Conservation (phyloP, 2,888 invertebrate species). For the Catocala nupta region DNA sequence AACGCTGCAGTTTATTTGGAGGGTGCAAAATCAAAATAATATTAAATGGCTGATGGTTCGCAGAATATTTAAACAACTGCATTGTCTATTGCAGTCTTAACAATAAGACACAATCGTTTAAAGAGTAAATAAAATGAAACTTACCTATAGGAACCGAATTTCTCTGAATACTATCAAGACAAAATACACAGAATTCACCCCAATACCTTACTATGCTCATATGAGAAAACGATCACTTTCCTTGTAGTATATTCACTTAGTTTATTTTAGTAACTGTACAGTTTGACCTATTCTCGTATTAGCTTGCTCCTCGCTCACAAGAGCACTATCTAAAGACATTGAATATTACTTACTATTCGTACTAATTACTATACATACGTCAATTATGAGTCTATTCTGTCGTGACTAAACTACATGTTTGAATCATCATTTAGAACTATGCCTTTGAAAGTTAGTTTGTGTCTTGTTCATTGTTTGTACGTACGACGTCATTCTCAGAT, state of each 20-base stretch:
- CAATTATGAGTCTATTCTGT: background rate
- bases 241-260: background rate
- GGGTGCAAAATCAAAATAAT: too few species aligned
- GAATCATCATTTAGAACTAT: background rate
- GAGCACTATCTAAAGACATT: constrained; percentile 36
- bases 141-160: background rate
- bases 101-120: background rate
- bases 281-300: constrained; percentile 2
- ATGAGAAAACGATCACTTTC: background rate
- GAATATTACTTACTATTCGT: constrained; percentile 16
- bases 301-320: constrained; percentile 17
- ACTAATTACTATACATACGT: constrained; percentile 18
- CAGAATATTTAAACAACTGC: too few species aligned
- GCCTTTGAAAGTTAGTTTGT: background rate
- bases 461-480: background rate
- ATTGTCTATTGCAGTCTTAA: background rate
- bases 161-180: background rate
- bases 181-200: background rate
- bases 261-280: background rate
- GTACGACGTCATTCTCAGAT: too few species aligned
- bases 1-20: too few species aligned
- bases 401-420: background rate
- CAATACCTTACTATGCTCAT: background rate
- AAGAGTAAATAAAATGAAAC: background rate
- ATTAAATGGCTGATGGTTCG: too few species aligned